These are phyloP conservation scores for Hucho hucho DNA, from an alignment of 2,113 vertebrate species.

Conservation along the genomic window DNA sequence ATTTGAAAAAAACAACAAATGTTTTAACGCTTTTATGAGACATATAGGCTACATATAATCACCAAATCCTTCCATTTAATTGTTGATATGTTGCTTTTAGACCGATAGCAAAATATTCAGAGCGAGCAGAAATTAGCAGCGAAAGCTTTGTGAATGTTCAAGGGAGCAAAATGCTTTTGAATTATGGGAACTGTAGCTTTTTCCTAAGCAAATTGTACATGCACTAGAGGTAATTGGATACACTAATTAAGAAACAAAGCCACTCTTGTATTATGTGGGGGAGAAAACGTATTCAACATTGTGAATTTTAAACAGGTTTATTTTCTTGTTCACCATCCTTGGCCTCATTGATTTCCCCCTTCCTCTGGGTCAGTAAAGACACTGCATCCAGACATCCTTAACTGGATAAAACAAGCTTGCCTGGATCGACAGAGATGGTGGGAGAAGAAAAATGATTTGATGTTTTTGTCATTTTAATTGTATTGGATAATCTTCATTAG, in stretches of 20 bases:
- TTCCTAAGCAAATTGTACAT: conserved; percentile 21
- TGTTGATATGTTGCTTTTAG: too few species aligned
- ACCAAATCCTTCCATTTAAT: too few species aligned
- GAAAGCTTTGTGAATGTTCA: background rate
- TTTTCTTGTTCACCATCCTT: conserved; percentile 48
- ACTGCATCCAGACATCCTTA: conserved; percentile 49
- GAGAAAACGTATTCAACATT: conserved; percentile 52
- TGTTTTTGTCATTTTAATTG: conserved; percentile 85
- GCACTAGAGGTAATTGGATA: conserved; percentile 33
- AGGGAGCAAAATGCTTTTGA: conserved; percentile 5
- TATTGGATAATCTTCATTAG: conserved; percentile 89
- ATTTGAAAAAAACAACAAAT: too few species aligned
- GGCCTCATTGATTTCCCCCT: conserved; percentile 63
- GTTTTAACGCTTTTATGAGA: too few species aligned
- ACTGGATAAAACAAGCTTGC: conserved; percentile 30
- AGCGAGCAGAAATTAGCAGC: background rate
- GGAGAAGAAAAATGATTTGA: conserved; percentile 46
- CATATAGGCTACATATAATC: too few species aligned
- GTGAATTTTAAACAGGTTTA: conserved; percentile 60
- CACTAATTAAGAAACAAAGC: conserved; percentile 61
- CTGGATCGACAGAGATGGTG: conserved; percentile 30
- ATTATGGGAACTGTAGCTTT: conserved; percentile 2
- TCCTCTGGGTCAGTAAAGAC: conserved; percentile 45
- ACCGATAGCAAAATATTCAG: background rate
- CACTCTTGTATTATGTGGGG: conserved; percentile 51